Conservation (phyloP, 2,113 vertebrate species). For the Cyprinus carpio region DNA sequence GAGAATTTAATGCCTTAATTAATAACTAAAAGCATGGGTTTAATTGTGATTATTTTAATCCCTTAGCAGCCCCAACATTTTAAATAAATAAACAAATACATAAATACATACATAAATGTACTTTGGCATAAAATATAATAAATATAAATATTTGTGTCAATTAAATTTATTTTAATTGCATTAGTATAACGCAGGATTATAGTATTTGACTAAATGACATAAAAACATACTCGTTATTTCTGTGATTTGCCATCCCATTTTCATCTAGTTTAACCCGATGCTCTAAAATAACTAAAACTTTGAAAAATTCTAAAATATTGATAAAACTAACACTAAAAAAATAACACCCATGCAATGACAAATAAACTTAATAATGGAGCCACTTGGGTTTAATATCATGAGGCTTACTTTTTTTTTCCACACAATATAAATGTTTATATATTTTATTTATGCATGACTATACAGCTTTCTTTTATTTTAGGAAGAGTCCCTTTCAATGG, state of each 20-base stretch:
- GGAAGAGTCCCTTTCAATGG: neutral
- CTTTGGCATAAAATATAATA: no score
- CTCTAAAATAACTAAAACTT: neutral
- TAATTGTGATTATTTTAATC: neutral
- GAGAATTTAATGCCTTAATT: neutral
- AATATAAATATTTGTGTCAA: no score
- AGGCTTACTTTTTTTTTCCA: neutral
- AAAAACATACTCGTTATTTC: no score
- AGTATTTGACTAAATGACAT: no score
- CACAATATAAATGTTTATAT: neutral
- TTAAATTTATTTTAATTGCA: no score
- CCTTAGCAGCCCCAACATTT: neutral
- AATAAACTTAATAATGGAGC: no score
- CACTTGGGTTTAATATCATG: no score
- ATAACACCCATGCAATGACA: no score
- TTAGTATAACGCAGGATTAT: no score
- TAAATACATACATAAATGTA: no score
- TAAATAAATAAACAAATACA: no score
- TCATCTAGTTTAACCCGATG: neutral
- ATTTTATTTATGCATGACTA: neutral
- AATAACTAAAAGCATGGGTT: neutral
- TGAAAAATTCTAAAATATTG: neutral
- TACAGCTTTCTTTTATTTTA: neutral
- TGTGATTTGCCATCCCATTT: neutral
- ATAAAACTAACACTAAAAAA: no score